These are phyloP conservation scores for Phoronis australis DNA, from an alignment of 2,888 invertebrate genomes.

Conservation along the genomic window DNA sequence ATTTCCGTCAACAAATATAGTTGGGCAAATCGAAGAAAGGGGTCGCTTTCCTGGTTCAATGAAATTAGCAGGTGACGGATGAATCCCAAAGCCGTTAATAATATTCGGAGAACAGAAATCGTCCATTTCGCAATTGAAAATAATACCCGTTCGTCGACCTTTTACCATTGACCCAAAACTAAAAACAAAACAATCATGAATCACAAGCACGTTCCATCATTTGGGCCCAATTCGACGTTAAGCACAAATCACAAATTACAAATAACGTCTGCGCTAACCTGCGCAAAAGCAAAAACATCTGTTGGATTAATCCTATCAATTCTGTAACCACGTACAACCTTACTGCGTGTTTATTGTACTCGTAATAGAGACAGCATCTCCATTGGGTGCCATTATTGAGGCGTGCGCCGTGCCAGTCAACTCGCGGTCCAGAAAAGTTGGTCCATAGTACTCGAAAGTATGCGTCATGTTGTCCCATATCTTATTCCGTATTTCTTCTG, in stretches of 20 bases:
- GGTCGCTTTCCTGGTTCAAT: constrained; percentile 77
- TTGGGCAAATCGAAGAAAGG: constrained; percentile 85
- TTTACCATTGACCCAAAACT: constrained; percentile 73
- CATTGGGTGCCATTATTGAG: constrained; percentile 74
- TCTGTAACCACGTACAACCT: constrained; percentile 48
- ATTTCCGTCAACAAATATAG: constrained; percentile 68
- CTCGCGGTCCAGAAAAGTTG: constrained; percentile 47
- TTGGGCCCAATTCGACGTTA: too few species aligned
- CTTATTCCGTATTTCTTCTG: constrained; percentile 17
- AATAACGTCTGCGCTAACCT: too few species aligned
- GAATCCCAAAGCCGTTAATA: constrained; percentile 48
- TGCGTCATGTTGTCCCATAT: constrained; percentile 31
- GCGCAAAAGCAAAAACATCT: too few species aligned
- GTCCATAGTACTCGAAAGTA: constrained; percentile 33
- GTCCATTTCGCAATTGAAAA: constrained; percentile 90
- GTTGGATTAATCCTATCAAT: too few species aligned
- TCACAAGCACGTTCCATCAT: too few species aligned
- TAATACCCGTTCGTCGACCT: constrained; percentile 62
- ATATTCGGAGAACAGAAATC: constrained; percentile 72
- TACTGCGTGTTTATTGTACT: constrained; percentile 84
- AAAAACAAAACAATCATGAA: constrained; percentile 26
- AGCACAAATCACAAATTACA: too few species aligned
- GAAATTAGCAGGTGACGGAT: constrained; percentile 76
- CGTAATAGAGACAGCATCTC: constrained; percentile 87
- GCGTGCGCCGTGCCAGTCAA: constrained; percentile 83